Conservation (phyloP, 2,888 invertebrate genomes). For the Lomographa bimaculata region DNA sequence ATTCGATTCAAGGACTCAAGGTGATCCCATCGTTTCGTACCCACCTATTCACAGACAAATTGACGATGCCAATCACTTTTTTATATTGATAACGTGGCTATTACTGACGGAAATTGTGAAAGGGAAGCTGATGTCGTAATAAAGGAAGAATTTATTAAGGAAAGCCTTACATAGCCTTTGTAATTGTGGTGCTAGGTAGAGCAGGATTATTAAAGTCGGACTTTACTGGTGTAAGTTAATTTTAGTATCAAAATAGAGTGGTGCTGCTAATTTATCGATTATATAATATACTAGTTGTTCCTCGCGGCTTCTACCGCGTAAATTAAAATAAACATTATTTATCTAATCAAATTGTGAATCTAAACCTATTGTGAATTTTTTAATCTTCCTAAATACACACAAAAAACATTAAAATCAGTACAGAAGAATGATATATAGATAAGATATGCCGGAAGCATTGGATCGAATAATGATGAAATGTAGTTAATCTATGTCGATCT, state of each 20-base stretch:
- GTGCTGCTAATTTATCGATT: slow-evolving; percentile 12
- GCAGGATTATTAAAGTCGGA: slow-evolving; percentile 33
- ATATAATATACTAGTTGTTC: no score
- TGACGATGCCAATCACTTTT: slow-evolving; percentile 45
- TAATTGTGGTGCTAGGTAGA: slow-evolving; percentile 30
- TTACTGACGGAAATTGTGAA: slow-evolving; percentile 41
- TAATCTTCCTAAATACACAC: no score
- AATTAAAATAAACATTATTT: no score
- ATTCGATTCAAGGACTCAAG: slow-evolving; percentile 58
- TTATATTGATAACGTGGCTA: slow-evolving; percentile 45
- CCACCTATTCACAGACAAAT: slow-evolving; percentile 52
- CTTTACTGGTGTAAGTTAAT: no score
- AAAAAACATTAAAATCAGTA: no score
- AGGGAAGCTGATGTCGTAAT: slow-evolving; percentile 42
- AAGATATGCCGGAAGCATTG: no score
- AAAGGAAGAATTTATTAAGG: slow-evolving; percentile 40
- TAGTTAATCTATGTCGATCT: no score
- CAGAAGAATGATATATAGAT: no score
- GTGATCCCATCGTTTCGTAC: slow-evolving; percentile 64
- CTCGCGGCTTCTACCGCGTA: neutral
- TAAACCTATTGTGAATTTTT: no score
- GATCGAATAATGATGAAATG: no score
- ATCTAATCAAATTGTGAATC: no score
- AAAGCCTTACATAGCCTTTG: slow-evolving; percentile 34
- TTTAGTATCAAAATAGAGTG: no score